A percentile compares a stretch with the other conserved stretches of the same genome.
These are phyloP conservation scores for Leptogaster cylindrica DNA, from an alignment of 2,888 invertebrate genomes.

Conservation along the genomic window DNA sequence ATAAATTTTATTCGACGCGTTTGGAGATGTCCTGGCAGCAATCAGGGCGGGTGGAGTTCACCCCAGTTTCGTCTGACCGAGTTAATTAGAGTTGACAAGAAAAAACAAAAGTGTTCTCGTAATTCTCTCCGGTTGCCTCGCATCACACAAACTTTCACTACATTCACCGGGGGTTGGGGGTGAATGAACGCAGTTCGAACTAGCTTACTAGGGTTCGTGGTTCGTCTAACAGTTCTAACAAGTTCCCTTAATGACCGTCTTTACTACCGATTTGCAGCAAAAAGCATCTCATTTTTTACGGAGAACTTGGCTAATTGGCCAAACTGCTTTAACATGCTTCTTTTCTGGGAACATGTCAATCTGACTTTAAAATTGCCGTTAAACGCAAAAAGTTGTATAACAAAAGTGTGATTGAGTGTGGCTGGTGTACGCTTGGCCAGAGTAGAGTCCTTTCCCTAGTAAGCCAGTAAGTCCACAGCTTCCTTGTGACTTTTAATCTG, in stretches of 20 bases:
- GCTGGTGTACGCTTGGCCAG: too few species aligned
- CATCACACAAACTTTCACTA: not conserved
- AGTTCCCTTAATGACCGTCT: too few species aligned
- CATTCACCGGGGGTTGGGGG: not conserved
- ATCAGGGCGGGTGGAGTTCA: constrained; percentile 15
- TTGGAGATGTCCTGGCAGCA: constrained; percentile 16
- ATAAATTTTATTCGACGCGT: constrained; percentile 26
- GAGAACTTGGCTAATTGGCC: too few species aligned
- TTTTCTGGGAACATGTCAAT: too few species aligned
- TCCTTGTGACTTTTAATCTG: constrained; percentile 31
- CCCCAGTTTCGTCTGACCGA: constrained; percentile 3
- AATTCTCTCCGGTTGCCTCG: not conserved
- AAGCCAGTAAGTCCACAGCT: constrained; percentile 12
- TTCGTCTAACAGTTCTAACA: too few species aligned
- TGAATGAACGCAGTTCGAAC: too few species aligned
- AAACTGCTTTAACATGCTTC: too few species aligned
- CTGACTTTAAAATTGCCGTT: too few species aligned
- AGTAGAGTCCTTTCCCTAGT: not conserved
- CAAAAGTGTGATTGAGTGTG: not conserved
- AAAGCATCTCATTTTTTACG: too few species aligned
- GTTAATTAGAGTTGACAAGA: constrained; percentile 33
- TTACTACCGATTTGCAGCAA: too few species aligned
- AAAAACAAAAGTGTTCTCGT: constrained; percentile 1
- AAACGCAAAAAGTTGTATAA: too few species aligned
- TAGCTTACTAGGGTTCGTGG: too few species aligned